Conservation (phyloP, 2,113 vertebrate species). For the Cygnus buccinator region DNA sequence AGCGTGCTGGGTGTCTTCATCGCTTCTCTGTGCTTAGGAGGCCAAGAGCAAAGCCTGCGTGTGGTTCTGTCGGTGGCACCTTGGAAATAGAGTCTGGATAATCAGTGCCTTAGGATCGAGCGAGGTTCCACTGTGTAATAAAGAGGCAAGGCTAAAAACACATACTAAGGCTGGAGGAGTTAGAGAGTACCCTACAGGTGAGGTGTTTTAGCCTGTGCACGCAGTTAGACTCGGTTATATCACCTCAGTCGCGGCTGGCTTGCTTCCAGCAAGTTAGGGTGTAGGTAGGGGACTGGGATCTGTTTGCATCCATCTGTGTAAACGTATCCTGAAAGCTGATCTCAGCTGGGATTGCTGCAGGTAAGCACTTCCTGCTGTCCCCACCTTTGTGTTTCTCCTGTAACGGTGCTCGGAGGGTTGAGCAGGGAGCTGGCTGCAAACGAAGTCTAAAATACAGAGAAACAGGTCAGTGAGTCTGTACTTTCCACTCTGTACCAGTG, state of each 20-base stretch:
- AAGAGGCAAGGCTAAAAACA: neutral
- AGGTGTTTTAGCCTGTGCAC: neutral
- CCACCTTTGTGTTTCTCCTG: neutral
- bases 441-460: neutral
- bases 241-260: neutral
- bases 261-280: neutral
- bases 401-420: neutral
- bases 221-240: neutral
- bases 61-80: neutral
- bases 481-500: neutral
- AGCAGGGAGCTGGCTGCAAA: neutral
- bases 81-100: neutral
- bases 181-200: neutral
- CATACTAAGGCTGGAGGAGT: neutral
- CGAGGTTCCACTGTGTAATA: neutral
- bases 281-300: neutral
- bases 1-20: no score
- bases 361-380: neutral
- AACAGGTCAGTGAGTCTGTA: neutral
- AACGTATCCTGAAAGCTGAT: neutral
- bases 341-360: neutral
- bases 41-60: accelerated
- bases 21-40: no score
- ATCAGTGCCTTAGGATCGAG: neutral
- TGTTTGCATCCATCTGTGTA: neutral